A percentile compares a stretch with the other conserved stretches of the same genome.
Conservation (phyloP, 2,113 vertebrate species). For the Rhinoderma darwinii region DNA sequence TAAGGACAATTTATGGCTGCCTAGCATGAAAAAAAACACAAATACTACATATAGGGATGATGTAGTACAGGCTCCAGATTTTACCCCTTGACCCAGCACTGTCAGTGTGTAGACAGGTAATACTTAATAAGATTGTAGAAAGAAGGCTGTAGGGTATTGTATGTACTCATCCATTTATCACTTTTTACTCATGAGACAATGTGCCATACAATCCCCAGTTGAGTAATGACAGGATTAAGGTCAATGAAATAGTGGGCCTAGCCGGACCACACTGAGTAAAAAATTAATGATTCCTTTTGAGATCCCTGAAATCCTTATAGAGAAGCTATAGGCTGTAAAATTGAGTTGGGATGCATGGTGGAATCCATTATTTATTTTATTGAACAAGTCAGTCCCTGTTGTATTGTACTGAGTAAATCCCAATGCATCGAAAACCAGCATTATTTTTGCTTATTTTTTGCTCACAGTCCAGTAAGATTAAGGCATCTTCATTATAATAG, state of each 20-base stretch:
- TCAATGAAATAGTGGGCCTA: background rate
- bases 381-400: background rate
- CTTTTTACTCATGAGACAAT: background rate
- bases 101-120: slow-evolving; percentile 1
- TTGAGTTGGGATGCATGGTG: background rate
- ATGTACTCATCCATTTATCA: slow-evolving; percentile 16
- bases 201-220: slow-evolving; percentile 25
- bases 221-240: slow-evolving; percentile 22
- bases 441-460: background rate
- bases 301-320: background rate
- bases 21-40: too few relatives aligned
- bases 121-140: slow-evolving; percentile 16
- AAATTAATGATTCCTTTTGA: slow-evolving; percentile 11
- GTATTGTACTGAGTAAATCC: background rate
- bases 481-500: background rate
- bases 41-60: background rate
- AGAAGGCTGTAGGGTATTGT: slow-evolving; percentile 2
- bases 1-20: background rate
- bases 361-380: background rate
- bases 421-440: background rate
- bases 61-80: background rate
- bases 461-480: background rate
- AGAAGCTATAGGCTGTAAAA: background rate
- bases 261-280: background rate
- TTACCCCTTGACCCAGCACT: background rate